Conservation (phyloP, 2,888 invertebrate genomes). For the Taphrorychus bicolor region DNA sequence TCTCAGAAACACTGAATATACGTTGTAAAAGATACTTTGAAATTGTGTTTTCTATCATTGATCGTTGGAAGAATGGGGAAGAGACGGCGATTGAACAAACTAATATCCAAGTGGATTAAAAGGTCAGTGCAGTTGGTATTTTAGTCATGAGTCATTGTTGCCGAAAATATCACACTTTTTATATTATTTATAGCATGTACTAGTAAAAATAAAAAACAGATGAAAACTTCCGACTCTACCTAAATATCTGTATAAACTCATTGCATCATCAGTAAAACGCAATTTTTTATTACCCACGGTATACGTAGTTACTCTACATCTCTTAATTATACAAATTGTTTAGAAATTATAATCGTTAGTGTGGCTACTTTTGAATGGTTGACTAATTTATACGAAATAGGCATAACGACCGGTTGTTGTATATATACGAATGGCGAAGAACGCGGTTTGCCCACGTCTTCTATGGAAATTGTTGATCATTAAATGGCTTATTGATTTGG, state of each 20-base stretch:
- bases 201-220: too few relatives aligned
- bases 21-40: slow-evolving; percentile 20
- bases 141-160: not conserved
- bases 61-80: slow-evolving; percentile 56
- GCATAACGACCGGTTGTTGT: slow-evolving; percentile 13
- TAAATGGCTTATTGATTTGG: not conserved
- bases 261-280: not conserved
- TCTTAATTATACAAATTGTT: slow-evolving; percentile 13
- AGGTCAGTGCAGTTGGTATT: slow-evolving; percentile 51
- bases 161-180: too few relatives aligned
- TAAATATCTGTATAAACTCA: too few relatives aligned
- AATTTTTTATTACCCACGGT: not conserved
- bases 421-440: slow-evolving; percentile 3
- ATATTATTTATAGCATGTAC: too few relatives aligned
- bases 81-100: slow-evolving; percentile 56
- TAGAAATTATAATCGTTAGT: slow-evolving; percentile 12
- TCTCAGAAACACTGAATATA: slow-evolving; percentile 7
- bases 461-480: slow-evolving; percentile 4
- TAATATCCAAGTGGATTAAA: slow-evolving; percentile 60
- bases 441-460: not conserved
- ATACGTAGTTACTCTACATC: slow-evolving; percentile 8
- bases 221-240: too few relatives aligned
- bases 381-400: slow-evolving; percentile 9
- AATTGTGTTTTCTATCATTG: slow-evolving; percentile 12
- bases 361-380: slow-evolving; percentile 10